Evolutionary conservation across 2,888 invertebrate genomes (phyloP).

Genomic region (Ectobius pallidus): DNA sequence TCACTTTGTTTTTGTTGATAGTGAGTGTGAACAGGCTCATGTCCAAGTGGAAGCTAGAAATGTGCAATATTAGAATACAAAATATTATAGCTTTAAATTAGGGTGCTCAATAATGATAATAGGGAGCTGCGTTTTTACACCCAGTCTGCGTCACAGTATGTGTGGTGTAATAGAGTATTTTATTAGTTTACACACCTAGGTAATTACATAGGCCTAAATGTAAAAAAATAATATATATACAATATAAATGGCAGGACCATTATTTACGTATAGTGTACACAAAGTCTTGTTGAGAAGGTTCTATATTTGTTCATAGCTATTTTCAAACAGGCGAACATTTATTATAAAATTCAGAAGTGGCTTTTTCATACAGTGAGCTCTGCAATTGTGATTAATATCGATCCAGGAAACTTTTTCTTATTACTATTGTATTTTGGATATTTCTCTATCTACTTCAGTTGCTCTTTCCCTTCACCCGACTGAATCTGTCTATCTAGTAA

Average conservation of each 20-base stretch:
- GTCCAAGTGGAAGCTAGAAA: conserved; percentile 39
- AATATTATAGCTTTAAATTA: conserved; percentile 45
- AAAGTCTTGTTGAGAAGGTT: conserved; percentile 42
- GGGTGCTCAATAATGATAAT: conserved; percentile 46
- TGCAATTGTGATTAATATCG: conserved; percentile 37
- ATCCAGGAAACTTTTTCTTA: conserved; percentile 32
- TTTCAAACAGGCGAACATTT: conserved; percentile 43
- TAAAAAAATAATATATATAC: conserved; percentile 39
- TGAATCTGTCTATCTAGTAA: not conserved
- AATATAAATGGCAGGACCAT: conserved; percentile 44
- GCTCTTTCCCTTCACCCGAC: not conserved
- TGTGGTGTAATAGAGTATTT: conserved; percentile 44
- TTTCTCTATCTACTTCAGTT: conserved; percentile 24
- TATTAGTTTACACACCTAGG: conserved; percentile 44
- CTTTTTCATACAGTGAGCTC: conserved; percentile 41
- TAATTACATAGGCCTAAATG: conserved; percentile 44
- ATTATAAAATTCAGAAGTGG: conserved; percentile 43
- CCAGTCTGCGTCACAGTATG: conserved; percentile 40
- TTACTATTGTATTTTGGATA: conserved; percentile 31
- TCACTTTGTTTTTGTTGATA: conserved; percentile 35
- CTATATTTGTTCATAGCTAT: conserved; percentile 45
- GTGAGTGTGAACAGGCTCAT: conserved; percentile 35
- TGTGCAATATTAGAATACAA: conserved; percentile 46
- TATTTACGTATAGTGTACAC: conserved; percentile 39
- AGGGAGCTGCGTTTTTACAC: conserved; percentile 45